Evolutionary conservation across 1,140 invertebrate species (phyloP), one percentile per base, ranked within the genome.

Genomic region (Hylaeus anthracinus): DNA sequence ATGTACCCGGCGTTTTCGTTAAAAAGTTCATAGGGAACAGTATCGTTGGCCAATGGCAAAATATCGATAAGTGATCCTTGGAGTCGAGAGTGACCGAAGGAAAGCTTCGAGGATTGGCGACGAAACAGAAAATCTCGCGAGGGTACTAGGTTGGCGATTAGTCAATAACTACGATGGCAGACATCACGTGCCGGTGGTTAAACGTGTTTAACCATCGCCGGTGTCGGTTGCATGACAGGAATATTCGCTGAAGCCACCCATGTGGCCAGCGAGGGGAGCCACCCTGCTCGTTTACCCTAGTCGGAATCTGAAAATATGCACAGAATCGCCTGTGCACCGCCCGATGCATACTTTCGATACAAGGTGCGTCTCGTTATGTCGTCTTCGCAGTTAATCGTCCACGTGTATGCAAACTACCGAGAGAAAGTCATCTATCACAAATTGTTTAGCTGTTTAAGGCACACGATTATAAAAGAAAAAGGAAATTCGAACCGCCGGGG

Each of bases 181-280:
- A 83, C 84, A 89, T 89, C 87, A 91, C 89, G 90, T 91, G 89
- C 83, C 77, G 87, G 86, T 87, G 86, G 84, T 92, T 91, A 90
- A 86, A 85, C 90, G 86, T 89, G 91, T 90, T 92, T 90, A 91
- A 88, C 84, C 90, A 91, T 91, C 90, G 90, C 88, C 84, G 87
- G 82, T 84, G 77, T 79, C 79, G 79, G 74, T 90, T 83, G 82
- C 91, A 91, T 88, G 91, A 92, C 87, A 86, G 81, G 91, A 92
- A 92, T 92, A 92, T 88, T 90, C 84, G 82, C 82, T 65, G 73
- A 55, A 85, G 88, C 91, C 91, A 92, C 91, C 91, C 91, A 92
- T 89, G 88, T 88, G 45, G 90, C 10, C n/a, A 56, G 51, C 12
- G 60, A 75, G 77, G 51, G 53, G n/a, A 45, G 51, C 14, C 43